Base-by-base conservation (phyloP, 2,113 vertebrate species). In the Sylvilagus bachmani region DNA sequence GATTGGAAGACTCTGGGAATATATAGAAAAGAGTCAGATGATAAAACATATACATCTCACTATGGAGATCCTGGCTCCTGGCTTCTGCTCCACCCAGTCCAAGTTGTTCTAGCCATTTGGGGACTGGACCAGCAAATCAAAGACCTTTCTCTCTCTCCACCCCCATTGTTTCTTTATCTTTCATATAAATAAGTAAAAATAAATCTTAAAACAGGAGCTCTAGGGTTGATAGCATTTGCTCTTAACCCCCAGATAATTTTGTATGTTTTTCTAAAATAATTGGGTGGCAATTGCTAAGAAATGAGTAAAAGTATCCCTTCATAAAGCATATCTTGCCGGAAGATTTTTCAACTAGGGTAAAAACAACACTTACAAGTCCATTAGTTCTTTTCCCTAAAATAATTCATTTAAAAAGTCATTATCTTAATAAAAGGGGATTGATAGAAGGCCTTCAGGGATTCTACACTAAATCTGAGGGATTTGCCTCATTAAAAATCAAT, bases 331-430 rank as follows among this genome's bases (percentile, higher is more conserved):
- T 82, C 22, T 95, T 96, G 96, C 90, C 73, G 86, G 58, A 87
- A 95, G 95, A 93, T 86, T 94, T 90, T 94, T 91, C 51, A 96
- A 53, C 1, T 10, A 51, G 24, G 6, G n/a, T 93, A 36, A 96
- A 96, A 94, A 71, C 75, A 94, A 88, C 17, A 84, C 64, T 93
- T 89, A 19, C 5, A 88, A 95, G 25, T 22, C 83, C 70, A 93
- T 96, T 97, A 96, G 81, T 81, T 84, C 27, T 88, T 91, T 94
- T 75, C 51, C 55, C 11, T 62, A 71, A 96, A 94, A 97, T 90
- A 94, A 93, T 83, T 97, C 66, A 93, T 97, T 96, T 58, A 75
- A 96, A 96, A 97, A 91, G 90, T 93, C 90, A 96, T 97, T 97
- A 96, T 58, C 85, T 92, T 96, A 96, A 75, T 95, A 95, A 67